Conservation (phyloP, 1,140 invertebrate species). For the Araneus ventricosus region DNA sequence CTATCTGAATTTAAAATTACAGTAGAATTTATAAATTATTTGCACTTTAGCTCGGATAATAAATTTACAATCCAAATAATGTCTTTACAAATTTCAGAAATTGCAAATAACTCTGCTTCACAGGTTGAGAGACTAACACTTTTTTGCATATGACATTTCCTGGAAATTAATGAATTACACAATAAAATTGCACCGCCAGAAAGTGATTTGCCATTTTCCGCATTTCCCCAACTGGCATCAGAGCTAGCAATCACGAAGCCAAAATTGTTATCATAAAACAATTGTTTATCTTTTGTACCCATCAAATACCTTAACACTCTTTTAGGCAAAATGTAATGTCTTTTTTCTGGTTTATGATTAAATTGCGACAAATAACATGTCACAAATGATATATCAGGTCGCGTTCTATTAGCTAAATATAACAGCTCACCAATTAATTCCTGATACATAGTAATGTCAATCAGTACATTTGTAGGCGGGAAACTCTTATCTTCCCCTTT, state of each 20-base stretch:
- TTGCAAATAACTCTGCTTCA: background rate
- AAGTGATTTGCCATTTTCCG: background rate
- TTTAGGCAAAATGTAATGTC: background rate
- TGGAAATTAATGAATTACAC: background rate
- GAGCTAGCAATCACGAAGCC: background rate
- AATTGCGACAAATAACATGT: conserved; percentile 36
- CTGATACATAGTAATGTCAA: conserved; percentile 69
- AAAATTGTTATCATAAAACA: conserved; percentile 1
- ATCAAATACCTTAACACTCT: background rate
- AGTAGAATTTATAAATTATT: background rate
- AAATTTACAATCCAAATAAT: background rate
- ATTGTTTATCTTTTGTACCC: background rate
- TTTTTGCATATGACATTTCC: conserved; percentile 16
- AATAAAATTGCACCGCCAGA: conserved; percentile 10
- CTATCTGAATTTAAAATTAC: background rate
- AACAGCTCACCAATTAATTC: conserved; percentile 74
- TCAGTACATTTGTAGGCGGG: background rate
- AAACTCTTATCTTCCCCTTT: conserved; percentile 21
- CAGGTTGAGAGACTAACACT: background rate
- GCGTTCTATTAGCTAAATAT: conserved; percentile 67
- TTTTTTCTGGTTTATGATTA: background rate
- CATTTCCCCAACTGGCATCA: background rate
- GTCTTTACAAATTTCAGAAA: background rate
- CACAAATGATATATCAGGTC: conserved; percentile 76
- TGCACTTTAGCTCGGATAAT: background rate